phyloP scores from a whole-genome alignment of 2,113 vertebrate species.

The Glaucidium brasilianum region DNA sequence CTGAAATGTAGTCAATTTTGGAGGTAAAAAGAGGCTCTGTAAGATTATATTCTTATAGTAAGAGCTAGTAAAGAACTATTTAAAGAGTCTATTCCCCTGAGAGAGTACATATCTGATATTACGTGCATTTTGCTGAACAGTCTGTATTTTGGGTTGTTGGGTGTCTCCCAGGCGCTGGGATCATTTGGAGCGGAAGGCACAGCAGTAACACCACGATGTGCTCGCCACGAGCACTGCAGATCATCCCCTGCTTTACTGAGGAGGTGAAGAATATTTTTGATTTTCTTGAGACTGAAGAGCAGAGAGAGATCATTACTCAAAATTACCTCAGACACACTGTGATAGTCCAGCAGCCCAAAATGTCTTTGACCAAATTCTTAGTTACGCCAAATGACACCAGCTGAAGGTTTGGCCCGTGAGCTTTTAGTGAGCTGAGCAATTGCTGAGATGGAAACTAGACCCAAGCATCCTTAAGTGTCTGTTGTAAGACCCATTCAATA shows the following conservation, averaged over 20 bases:
- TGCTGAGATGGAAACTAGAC: background rate
- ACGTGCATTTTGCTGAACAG: conserved; percentile 3
- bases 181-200: background rate
- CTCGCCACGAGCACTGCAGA: background rate
- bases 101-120: conserved; percentile 6
- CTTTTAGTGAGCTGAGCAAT: background rate
- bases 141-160: background rate
- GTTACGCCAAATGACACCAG: rapidly evolving
- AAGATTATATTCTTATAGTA: background rate
- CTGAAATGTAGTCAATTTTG: conserved; percentile 31
- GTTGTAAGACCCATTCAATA: background rate
- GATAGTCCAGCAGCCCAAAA: background rate
- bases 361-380: background rate
- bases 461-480: background rate
- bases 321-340: background rate
- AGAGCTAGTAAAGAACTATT: conserved; percentile 35
- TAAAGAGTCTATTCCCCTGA: background rate
- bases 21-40: conserved; percentile 41
- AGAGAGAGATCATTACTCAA: background rate
- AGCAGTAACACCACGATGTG: rapidly evolving
- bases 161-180: background rate
- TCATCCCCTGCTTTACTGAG: background rate
- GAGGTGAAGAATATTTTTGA: background rate
- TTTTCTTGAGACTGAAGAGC: background rate
- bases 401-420: background rate